Evolutionary conservation across 2,797 vertebrate species (phyloP), one percentile per base, ranked within the genome.

Genomic region (Muraenolepis orangiensis): DNA sequence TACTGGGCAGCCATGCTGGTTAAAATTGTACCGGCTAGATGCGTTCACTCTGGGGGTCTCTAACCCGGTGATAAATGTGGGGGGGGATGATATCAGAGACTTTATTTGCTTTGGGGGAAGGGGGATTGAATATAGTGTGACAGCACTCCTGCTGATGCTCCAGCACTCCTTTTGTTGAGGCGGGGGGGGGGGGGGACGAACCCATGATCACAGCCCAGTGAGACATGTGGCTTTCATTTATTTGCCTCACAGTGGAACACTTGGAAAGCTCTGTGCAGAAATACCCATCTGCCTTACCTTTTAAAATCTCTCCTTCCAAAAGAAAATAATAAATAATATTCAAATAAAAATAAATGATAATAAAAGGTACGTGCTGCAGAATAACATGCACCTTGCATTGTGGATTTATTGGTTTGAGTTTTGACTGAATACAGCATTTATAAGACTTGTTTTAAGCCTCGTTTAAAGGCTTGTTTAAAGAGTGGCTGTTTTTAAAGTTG

Each of bases 101-200:
- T 84, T 83, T 90, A 87, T 92, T 91, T 91, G 87, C 91, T 90
- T 91, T 86, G 87, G 88, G 82, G 87, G 89, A 75, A 80, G 82
- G 81, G 81, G 76, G 75, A 34, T 69, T 64, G 85, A 74, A 77
- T 71, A 74, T 28, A 38, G 72, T 70, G 75, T 68, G 74, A 72
- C 80, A 78, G 34, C 69, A 79, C 75, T 82, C 84, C 77, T 75
- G 73, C 70, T 73, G 85, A 78, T 84, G 80, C 34, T 26, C 20
- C n/a, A 61, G n/a, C 46, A 0, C 46, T 20, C 46, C 46, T 51
- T n/a, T 51, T 51, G 46, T 51, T 20, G 18, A 51, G 5, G 46
- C 20, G n/a, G 57, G n/a, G n/a, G n/a, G n/a, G n/a, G n/a, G n/a
- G 57, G n/a, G n/a, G 12, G 12, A 26, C 70, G 64, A 51, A 13